Evolutionary conservation across 2,888 invertebrate genomes (phyloP).

Genomic region (Dasysyrphus tricinctus): DNA sequence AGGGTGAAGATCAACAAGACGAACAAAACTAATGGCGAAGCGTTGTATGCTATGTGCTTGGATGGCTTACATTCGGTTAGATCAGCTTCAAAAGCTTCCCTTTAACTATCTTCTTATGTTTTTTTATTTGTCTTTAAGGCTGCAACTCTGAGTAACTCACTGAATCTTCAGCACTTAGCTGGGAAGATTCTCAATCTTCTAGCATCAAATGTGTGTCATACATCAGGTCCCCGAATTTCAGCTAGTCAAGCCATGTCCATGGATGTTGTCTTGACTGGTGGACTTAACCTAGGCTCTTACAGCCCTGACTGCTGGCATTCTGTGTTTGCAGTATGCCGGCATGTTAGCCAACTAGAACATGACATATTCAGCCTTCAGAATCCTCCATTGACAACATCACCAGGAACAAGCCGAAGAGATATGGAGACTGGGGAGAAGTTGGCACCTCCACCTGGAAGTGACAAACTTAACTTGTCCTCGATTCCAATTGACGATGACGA

Average conservation of each 20-base stretch:
- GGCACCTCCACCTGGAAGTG: slow-evolving; percentile 84
- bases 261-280: slow-evolving; percentile 94
- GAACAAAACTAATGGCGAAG: slow-evolving; percentile 88
- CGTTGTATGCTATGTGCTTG: slow-evolving; percentile 91
- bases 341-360: slow-evolving; percentile 96
- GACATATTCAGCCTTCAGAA: slow-evolving; percentile 92
- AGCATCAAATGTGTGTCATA: slow-evolving; percentile 94
- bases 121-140: slow-evolving; percentile 85
- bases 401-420: slow-evolving; percentile 81
- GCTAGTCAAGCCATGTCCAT: slow-evolving; percentile 96
- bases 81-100: neutral
- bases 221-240: slow-evolving; percentile 90
- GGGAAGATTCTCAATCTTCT: slow-evolving; percentile 94
- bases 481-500: slow-evolving; percentile 89
- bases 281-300: slow-evolving; percentile 95
- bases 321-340: slow-evolving; percentile 96
- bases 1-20: slow-evolving; percentile 82
- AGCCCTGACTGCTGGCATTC: slow-evolving; percentile 98
- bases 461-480: slow-evolving; percentile 86
- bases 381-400: slow-evolving; percentile 81
- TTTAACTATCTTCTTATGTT: neutral
- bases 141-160: slow-evolving; percentile 93
- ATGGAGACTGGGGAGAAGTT: slow-evolving; percentile 82
- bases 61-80: slow-evolving; percentile 93
- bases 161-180: slow-evolving; percentile 95